Percentiles rank a stretch among this genome's conserved stretches.
Evolutionary conservation across 2,113 vertebrate genomes (phyloP).

Genomic region (Larimichthys crocea): DNA sequence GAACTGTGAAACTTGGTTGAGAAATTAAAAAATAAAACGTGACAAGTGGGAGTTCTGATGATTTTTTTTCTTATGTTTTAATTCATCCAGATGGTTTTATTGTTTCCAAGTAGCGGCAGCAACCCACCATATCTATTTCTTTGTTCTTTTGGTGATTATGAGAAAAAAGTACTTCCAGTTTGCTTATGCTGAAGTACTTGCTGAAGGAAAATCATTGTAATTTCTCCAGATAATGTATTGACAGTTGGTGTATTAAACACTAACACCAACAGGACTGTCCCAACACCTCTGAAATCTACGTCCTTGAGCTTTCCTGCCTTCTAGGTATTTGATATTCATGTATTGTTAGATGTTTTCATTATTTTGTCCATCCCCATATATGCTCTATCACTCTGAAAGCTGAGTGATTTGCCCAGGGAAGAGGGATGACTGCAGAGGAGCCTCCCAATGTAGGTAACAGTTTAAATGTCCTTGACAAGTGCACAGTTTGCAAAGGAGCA

Average conservation of each 20-base stretch:
- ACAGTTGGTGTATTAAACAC: not conserved
- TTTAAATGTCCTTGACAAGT: conserved; percentile 82
- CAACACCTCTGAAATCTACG: not conserved
- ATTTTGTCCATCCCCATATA: conserved; percentile 34
- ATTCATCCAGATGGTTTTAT: conserved; percentile 20
- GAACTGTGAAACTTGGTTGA: not conserved
- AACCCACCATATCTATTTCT: not conserved
- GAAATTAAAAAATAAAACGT: not conserved
- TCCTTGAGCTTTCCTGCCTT: not conserved
- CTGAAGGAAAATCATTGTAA: not conserved
- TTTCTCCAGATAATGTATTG: conserved; percentile 1
- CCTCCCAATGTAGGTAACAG: conserved; percentile 55
- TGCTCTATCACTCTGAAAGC: conserved; percentile 42
- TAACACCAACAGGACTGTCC: not conserved
- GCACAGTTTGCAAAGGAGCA: conserved; percentile 77
- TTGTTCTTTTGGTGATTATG: not conserved
- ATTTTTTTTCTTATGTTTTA: conserved; percentile 16
- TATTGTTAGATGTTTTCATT: conserved; percentile 27
- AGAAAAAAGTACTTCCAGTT: not conserved
- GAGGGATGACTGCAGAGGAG: conserved; percentile 57
- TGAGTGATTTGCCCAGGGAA: conserved; percentile 58
- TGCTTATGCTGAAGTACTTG: not conserved
- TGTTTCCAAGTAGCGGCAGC: not conserved
- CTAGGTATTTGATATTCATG: conserved; percentile 34
- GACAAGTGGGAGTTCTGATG: conserved; percentile 21